Evolutionary conservation across 2,113 vertebrate genomes (phyloP).

Genomic region (Corydoras maculifer): DNA sequence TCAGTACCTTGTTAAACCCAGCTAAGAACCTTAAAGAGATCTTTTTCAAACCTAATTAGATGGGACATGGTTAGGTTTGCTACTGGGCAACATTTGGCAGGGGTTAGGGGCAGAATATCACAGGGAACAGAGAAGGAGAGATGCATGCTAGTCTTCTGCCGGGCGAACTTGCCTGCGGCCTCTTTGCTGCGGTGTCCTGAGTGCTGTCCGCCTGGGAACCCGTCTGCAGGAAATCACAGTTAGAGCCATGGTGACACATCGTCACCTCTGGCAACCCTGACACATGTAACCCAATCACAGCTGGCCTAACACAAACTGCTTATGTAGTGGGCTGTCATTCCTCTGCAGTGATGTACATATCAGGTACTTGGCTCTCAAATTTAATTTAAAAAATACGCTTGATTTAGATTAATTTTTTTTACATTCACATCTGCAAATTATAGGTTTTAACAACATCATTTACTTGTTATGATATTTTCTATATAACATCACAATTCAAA

Average conservation of each 20-base stretch:
- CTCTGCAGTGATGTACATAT: neutral
- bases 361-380: neutral
- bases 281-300: constrained; percentile 19
- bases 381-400: too few species aligned
- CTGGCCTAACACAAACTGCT: constrained; percentile 18
- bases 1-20: constrained; percentile 5
- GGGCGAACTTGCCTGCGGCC: constrained; percentile 69
- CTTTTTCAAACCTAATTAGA: constrained; percentile 17
- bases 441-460: too few species aligned
- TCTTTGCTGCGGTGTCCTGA: constrained; percentile 68
- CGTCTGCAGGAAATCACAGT: constrained; percentile 65
- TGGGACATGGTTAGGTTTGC: constrained; percentile 1
- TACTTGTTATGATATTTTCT: too few species aligned
- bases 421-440: too few species aligned
- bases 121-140: constrained; percentile 34
- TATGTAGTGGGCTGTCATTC: neutral
- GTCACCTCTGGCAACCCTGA: constrained; percentile 37
- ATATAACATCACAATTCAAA: too few species aligned
- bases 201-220: constrained; percentile 63
- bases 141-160: constrained; percentile 58
- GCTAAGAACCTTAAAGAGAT: constrained; percentile 32
- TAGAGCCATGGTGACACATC: constrained; percentile 56
- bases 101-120: constrained; percentile 31
- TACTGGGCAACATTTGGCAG: constrained; percentile 17
- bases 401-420: too few species aligned